Base-by-base conservation (phyloP, 1,140 invertebrate genomes). In the Thaumetopoea pityocampa region DNA sequence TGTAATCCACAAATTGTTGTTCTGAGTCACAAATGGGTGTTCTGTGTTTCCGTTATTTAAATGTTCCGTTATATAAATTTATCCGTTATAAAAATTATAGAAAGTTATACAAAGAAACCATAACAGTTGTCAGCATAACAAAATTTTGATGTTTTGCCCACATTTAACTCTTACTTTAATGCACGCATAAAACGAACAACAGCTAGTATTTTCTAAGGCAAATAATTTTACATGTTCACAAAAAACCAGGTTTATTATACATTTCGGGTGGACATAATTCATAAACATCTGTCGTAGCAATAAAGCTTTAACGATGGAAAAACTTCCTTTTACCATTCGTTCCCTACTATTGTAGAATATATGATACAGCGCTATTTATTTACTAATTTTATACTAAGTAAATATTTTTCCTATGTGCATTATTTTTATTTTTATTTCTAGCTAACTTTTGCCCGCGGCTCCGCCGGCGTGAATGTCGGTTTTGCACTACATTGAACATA, bases 231-330 rank as follows among this genome's bases (percentile, higher is more conserved):
- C 10, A 41, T 41, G 28, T 41, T 12, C 17, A 28, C 19, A 18
- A 47, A 47, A 52, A 42, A 20, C 28, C 40, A 53, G 35, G 44
- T 48, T 40, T 43, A 48, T 43, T 43, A 43, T 43, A 43, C 40
- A 36, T 36, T 48, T 30, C 42, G 40, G 49, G 56, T 42, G 32
- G 38, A 26, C 40, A 47, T 55, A 54, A 59, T 59, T 55, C 52
- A 55, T 48, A 59, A 59, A 55, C 56, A 55, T 54, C 56, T 59
- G 56, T 44, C 38, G 43, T 18, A 22, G 40, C 35, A 47, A 55
- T 59, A 59, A 59, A 59, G 35, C 40, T 55, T 55, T 54, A 53
- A 59, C 51, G 56, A 54, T 54, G 44, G 42, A 22, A 45, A 51
- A 23, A 42, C 32, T 45, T 45, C 24, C 26, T 8, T 17, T 20